These are phyloP conservation scores for Bombus sibiricus DNA, from an alignment of 1,140 invertebrate genomes.

Conservation along the genomic window DNA sequence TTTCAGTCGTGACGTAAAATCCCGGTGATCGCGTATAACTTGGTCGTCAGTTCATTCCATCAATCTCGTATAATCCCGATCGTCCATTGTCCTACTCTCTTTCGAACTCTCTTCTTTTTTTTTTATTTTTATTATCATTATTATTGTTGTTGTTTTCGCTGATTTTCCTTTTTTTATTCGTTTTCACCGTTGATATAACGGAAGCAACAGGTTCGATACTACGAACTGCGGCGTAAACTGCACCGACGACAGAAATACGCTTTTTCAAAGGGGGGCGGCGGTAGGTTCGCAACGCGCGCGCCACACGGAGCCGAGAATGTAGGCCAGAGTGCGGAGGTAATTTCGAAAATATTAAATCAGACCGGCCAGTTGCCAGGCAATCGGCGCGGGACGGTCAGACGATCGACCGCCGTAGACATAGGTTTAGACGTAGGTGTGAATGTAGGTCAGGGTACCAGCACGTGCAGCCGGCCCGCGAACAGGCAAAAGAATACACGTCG, in stretches of 20 bases:
- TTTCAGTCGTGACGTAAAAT: background rate
- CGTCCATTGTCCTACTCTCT: background rate
- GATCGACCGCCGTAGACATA: conserved; percentile 69
- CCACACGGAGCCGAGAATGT: conserved; percentile 26
- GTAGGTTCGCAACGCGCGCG: background rate
- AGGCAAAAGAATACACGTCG: conserved; percentile 41
- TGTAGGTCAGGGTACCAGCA: conserved; percentile 76
- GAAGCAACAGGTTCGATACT: conserved; percentile 61
- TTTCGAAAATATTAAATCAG: conserved; percentile 69
- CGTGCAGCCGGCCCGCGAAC: conserved; percentile 45
- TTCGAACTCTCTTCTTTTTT: too few species aligned
- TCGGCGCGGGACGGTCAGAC: conserved; percentile 55
- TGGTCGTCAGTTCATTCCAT: background rate
- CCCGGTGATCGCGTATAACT: background rate
- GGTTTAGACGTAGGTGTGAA: conserved; percentile 70
- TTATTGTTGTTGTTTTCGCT: background rate
- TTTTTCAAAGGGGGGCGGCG: background rate
- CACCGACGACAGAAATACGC: background rate
- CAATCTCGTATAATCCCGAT: background rate
- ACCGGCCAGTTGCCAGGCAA: conserved; percentile 61
- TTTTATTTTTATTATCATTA: background rate
- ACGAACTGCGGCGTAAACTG: background rate
- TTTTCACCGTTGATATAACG: conserved; percentile 2
- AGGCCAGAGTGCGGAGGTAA: conserved; percentile 51
- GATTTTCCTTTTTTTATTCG: background rate